A percentile compares a stretch with the other conserved stretches of the same genome.
Conservation (phyloP, 2,888 invertebrate species). For the Drosophila quinaria region DNA sequence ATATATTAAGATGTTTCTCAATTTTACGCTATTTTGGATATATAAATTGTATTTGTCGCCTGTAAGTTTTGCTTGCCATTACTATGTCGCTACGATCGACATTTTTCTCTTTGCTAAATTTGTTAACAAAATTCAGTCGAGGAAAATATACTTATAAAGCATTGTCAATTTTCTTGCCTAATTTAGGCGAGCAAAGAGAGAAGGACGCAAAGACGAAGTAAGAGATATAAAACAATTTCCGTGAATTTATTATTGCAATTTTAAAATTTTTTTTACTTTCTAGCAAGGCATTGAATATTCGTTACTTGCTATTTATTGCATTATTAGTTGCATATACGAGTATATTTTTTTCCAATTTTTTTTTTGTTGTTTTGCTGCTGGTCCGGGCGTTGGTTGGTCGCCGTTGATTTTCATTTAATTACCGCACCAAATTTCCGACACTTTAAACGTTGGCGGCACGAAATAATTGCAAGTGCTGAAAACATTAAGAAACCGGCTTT, state of each 20-base stretch:
- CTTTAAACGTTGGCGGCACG: conserved; percentile 79
- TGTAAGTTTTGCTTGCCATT: too few species aligned
- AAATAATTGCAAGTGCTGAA: conserved; percentile 82
- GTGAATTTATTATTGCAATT: background rate
- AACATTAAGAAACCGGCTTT: conserved; percentile 77
- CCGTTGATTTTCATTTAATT: conserved; percentile 80
- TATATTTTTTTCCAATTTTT: conserved; percentile 5
- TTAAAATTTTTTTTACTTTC: background rate
- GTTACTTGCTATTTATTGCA: conserved; percentile 18
- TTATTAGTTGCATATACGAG: conserved; percentile 22
- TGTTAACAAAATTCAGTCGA: too few species aligned
- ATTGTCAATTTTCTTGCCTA: too few species aligned
- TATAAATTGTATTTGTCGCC: too few species aligned
- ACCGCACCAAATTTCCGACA: conserved; percentile 82
- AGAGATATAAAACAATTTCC: background rate
- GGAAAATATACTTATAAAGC: too few species aligned
- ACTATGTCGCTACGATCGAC: too few species aligned
- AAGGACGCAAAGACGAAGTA: too few species aligned
- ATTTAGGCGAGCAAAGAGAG: too few species aligned
- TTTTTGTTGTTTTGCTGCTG: conserved; percentile 13
- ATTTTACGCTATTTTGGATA: too few species aligned
- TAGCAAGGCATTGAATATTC: conserved; percentile 41
- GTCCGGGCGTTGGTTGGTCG: conserved; percentile 75
- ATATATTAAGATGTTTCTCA: too few species aligned
- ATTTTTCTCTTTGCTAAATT: too few species aligned